These are phyloP conservation scores for Syrrhaptes paradoxus DNA, from an alignment of 2,113 vertebrate genomes.

Conservation along the genomic window DNA sequence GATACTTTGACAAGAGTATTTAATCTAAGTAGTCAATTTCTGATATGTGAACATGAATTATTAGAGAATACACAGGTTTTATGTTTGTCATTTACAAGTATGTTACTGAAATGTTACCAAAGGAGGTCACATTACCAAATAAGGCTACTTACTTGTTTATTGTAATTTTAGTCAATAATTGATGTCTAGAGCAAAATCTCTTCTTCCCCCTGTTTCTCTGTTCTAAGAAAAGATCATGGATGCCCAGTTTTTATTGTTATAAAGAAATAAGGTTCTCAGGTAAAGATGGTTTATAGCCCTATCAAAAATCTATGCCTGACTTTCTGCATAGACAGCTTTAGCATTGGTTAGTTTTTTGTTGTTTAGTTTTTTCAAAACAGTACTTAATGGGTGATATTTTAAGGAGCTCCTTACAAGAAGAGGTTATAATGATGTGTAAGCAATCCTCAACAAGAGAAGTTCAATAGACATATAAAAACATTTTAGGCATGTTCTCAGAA, in stretches of 20 bases:
- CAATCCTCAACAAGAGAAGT: background rate
- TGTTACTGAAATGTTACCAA: background rate
- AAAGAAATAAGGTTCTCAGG: background rate
- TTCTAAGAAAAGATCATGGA: background rate
- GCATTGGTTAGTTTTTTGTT: background rate
- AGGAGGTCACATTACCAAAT: background rate
- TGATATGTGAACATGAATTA: background rate
- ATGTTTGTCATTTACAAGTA: background rate
- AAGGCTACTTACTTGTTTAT: background rate
- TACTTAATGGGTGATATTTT: background rate
- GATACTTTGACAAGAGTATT: background rate
- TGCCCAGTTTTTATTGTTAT: background rate
- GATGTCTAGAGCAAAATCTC: background rate
- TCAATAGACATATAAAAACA: background rate
- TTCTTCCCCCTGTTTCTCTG: background rate
- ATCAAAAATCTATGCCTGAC: background rate
- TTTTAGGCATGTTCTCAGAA: background rate
- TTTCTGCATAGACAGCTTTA: background rate
- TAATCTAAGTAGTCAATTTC: background rate
- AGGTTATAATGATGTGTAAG: background rate
- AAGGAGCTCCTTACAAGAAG: background rate
- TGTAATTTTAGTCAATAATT: background rate
- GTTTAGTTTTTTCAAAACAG: background rate
- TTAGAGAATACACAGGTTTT: background rate
- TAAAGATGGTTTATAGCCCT: background rate